phyloP scores from a whole-genome alignment of 2,888 invertebrate species.

The Argyresthia albistria region DNA sequence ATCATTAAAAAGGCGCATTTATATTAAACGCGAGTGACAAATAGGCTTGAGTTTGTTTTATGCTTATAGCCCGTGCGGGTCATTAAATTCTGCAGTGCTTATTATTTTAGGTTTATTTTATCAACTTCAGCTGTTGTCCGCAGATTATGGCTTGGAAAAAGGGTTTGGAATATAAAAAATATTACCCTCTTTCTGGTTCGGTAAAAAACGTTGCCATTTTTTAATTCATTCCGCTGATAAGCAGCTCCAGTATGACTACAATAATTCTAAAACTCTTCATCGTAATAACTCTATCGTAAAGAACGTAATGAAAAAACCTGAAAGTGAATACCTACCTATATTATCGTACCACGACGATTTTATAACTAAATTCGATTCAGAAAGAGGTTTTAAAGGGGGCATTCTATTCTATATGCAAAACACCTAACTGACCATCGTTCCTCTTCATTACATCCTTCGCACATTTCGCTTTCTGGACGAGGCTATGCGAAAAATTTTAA shows the following conservation, averaged over 20 bases:
- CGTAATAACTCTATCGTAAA: too few relatives aligned
- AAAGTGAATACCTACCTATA: too few relatives aligned
- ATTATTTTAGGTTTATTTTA: too few relatives aligned
- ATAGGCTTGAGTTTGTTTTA: neutral
- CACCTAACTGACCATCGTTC: neutral
- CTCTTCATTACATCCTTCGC: constrained; percentile 10
- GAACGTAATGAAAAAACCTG: too few relatives aligned
- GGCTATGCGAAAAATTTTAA: constrained; percentile 52
- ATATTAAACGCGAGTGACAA: constrained; percentile 17
- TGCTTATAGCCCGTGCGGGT: neutral
- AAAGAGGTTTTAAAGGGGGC: too few relatives aligned
- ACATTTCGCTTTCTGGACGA: constrained; percentile 26
- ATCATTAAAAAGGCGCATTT: constrained; percentile 46
- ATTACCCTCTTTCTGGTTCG: neutral
- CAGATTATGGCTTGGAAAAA: constrained; percentile 10
- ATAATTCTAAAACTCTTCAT: too few relatives aligned
- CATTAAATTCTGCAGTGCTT: too few relatives aligned
- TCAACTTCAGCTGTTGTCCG: too few relatives aligned
- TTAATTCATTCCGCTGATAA: neutral
- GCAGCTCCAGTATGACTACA: neutral
- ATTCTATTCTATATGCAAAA: constrained; percentile 10
- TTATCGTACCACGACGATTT: too few relatives aligned
- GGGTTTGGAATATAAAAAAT: neutral
- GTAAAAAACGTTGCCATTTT: neutral
- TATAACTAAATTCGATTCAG: too few relatives aligned